Conservation (phyloP, 92 coral and sea anemone genomes). For the Galaxea fascicularis region DNA sequence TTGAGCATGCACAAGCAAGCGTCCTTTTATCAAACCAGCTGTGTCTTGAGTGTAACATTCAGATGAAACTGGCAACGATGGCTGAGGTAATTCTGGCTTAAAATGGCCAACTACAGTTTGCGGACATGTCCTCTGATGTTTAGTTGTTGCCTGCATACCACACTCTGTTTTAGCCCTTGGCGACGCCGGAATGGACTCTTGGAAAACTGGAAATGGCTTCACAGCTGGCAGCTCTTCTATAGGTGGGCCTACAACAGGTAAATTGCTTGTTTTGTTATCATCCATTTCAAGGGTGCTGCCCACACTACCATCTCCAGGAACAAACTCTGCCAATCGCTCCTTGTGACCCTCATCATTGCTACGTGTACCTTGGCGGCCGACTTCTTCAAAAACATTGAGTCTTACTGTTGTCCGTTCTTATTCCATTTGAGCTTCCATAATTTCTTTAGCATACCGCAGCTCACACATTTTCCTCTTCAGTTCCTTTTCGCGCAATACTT, state of each 20-base stretch:
- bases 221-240: background rate
- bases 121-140: background rate
- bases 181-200: background rate
- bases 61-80: background rate
- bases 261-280: background rate
- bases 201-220: constrained; percentile 1
- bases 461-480: background rate
- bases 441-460: constrained; percentile 1
- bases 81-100: background rate
- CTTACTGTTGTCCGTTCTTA: constrained; percentile 16
- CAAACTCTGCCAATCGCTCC: background rate
- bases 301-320: background rate
- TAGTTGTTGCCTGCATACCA: background rate
- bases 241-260: background rate
- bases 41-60: background rate
- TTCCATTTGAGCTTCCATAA: constrained; percentile 30
- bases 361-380: background rate
- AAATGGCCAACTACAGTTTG: background rate
- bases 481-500: background rate
- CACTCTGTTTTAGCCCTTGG: background rate
- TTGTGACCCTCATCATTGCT: background rate
- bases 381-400: background rate
- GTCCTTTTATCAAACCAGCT: background rate
- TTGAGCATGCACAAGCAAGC: background rate
- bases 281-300: background rate